Evolutionary conservation across 2,113 vertebrate species (phyloP).

Genomic region (Donacobius atricapilla): DNA sequence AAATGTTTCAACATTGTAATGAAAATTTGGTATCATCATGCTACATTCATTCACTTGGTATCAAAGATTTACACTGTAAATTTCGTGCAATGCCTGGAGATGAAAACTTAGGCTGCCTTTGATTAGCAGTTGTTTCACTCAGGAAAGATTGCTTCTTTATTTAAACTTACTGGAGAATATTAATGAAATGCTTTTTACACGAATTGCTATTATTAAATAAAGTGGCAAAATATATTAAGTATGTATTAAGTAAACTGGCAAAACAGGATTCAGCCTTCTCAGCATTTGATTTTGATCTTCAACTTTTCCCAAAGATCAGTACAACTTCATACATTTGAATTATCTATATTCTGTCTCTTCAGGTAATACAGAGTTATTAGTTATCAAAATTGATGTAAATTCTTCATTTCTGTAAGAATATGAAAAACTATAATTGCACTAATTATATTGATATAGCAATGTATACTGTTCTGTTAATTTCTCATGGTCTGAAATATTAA

Average conservation of each 20-base stretch:
- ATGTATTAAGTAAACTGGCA: not conserved
- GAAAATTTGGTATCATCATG: constrained; percentile 11
- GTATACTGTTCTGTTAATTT: too few relatives aligned
- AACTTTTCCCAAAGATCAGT: not conserved
- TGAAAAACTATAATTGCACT: too few relatives aligned
- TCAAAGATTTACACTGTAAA: not conserved
- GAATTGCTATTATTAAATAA: not conserved
- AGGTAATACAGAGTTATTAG: not conserved
- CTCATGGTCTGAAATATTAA: not conserved
- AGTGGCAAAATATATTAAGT: too few relatives aligned
- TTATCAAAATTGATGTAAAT: not conserved
- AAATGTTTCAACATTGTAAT: constrained; percentile 40
- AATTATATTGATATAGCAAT: not conserved
- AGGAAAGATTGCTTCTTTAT: not conserved
- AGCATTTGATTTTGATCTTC: not conserved
- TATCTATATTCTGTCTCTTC: not conserved
- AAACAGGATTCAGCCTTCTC: not conserved
- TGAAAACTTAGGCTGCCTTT: constrained; percentile 3
- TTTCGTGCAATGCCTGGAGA: not conserved
- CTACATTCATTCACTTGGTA: constrained; percentile 2
- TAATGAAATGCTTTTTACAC: not conserved
- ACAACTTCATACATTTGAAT: not conserved
- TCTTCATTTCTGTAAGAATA: too few relatives aligned
- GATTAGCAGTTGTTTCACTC: not conserved
- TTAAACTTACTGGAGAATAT: not conserved